Evolutionary conservation across 1,140 invertebrate genomes (phyloP).

Genomic region (Patella vulgata): DNA sequence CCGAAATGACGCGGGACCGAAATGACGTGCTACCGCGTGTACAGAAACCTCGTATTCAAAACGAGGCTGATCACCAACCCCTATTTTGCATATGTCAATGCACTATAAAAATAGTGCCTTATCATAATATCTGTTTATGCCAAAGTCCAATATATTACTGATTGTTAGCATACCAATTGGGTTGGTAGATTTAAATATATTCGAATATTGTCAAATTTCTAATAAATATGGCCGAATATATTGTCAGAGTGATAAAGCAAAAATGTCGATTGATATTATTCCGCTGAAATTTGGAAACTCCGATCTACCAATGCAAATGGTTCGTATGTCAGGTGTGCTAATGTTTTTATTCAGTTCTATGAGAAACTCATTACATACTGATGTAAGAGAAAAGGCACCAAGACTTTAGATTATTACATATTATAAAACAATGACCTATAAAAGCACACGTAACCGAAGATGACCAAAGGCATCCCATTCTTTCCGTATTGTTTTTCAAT

Average conservation of each 20-base stretch:
- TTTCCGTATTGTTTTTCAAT: too few relatives aligned
- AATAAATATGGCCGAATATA: background rate
- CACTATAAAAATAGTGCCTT: background rate
- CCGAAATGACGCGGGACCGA: too few relatives aligned
- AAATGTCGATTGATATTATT: background rate
- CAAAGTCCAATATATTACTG: too few relatives aligned
- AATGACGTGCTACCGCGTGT: too few relatives aligned
- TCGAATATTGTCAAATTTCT: too few relatives aligned
- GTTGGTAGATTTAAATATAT: too few relatives aligned
- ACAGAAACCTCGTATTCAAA: background rate
- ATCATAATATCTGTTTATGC: too few relatives aligned
- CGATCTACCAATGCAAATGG: slow-evolving; percentile 12
- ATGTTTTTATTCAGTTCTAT: slow-evolving; percentile 23
- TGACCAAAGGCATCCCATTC: too few relatives aligned
- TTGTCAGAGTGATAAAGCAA: background rate
- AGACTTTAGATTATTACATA: too few relatives aligned
- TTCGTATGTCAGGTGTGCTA: slow-evolving; percentile 42
- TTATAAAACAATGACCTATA: too few relatives aligned
- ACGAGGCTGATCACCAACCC: slow-evolving; percentile 2
- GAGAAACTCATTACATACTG: background rate
- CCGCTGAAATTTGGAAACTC: background rate
- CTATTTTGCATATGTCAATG: slow-evolving; percentile 28
- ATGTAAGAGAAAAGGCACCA: slow-evolving; percentile 16
- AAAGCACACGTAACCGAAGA: too few relatives aligned
- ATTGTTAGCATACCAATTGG: too few relatives aligned